Evolutionary conservation across 2,888 invertebrate species (phyloP), one percentile per base, ranked within the genome.

Genomic region (Rhamnusium bicolor): DNA sequence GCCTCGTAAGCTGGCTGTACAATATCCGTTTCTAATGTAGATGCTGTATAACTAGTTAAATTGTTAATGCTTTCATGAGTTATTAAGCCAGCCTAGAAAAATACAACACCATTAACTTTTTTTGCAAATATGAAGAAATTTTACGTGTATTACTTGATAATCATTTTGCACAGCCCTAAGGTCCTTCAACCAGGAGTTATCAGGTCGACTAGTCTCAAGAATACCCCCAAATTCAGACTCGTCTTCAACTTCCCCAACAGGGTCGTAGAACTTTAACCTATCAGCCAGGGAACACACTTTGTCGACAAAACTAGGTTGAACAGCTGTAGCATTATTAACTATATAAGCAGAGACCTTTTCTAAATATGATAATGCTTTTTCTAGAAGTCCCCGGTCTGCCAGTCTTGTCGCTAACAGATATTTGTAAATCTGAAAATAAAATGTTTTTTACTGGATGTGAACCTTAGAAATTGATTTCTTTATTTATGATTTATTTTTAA

Each of bases 351-450:
- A 92, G 49, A 96, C 92, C 81, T 92, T 93, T 90, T 98, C 97
- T 84, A 93, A 91, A 89, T 98, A 98, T 78, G 93, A 91, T 77
- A 97, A 89, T 68, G 96, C 94, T 86, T 95, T 95, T 86, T 94
- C 93, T 81, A 93, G 90, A 81, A 92, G 91, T 1, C 98, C 97
- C 83, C 91, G 91, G 83, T 96, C 95, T 5, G 93, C 90, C 83
- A 98, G 91, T 76, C 95, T 92, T 10, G 92, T 90, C 56, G 96
- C 94, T 88, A 96, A 89, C 78, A 97, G 86, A 86, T 94, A 93
- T 90, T 98, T 98, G 89, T 95, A 97, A 68, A 93, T 91, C 93
- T 96, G 89, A 3, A 89, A 87, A n/a, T n/a, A n/a, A n/a, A n/a
- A n/a, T n/a, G n/a, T n/a, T n/a, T n/a, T n/a, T n/a, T n/a, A n/a